These are phyloP conservation scores for Drosophila seguyi DNA, from an alignment of 1,140 invertebrate species.

Conservation along the genomic window DNA sequence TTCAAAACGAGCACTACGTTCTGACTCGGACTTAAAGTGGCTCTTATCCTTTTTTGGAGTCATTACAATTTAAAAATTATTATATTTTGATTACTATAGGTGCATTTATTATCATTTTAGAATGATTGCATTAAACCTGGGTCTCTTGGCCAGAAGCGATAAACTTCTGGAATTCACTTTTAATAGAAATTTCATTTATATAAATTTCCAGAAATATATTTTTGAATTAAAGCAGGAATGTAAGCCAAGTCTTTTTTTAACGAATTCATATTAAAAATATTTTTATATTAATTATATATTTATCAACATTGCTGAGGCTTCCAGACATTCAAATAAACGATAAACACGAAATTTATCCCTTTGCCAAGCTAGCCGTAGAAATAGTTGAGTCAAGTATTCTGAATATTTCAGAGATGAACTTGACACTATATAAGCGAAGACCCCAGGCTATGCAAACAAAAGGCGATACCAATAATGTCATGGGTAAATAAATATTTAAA, in stretches of 20 bases:
- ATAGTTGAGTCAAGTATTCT: slow-evolving; percentile 37
- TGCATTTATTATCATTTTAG: too few species aligned
- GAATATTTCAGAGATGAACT: slow-evolving; percentile 46
- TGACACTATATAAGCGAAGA: slow-evolving; percentile 41
- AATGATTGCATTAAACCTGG: neutral
- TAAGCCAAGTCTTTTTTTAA: too few species aligned
- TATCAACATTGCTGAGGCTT: neutral
- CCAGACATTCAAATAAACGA: neutral
- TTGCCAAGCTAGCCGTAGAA: neutral
- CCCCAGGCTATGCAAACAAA: slow-evolving; percentile 29
- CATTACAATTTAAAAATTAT: neutral
- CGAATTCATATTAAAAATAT: too few species aligned
- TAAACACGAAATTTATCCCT: slow-evolving; percentile 4
- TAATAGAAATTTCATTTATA: too few species aligned
- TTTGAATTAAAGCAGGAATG: too few species aligned
- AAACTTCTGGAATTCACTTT: neutral
- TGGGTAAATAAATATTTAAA: slow-evolving; percentile 59
- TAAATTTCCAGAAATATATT: too few species aligned
- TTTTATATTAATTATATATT: neutral
- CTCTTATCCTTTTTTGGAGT: neutral
- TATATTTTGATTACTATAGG: too few species aligned
- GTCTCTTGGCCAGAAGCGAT: neutral
- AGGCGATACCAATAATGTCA: slow-evolving; percentile 48
- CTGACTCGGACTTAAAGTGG: neutral
- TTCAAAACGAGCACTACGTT: neutral